Conservation (phyloP, 2,888 invertebrate species). For the Mythimna vitellina region DNA sequence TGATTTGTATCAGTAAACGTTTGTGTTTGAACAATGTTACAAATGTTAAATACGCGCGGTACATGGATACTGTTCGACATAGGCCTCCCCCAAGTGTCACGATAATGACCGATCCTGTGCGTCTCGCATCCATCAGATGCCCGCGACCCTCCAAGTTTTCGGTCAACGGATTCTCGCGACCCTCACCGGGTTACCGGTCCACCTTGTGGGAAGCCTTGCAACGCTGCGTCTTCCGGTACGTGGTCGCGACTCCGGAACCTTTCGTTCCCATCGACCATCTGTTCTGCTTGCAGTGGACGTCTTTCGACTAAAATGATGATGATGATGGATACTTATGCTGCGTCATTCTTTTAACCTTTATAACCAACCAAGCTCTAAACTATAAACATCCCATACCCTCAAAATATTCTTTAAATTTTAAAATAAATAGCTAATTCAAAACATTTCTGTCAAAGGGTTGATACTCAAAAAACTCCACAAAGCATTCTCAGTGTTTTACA, state of each 20-base stretch:
- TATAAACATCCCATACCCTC: not conserved
- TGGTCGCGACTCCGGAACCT: too few species aligned
- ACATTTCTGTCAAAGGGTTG: conserved; percentile 37
- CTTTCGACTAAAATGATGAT: too few species aligned
- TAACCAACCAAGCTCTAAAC: conserved; percentile 7
- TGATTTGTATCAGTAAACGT: not conserved
- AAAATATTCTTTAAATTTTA: conserved; percentile 10
- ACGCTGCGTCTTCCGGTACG: too few species aligned
- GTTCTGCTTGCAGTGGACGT: too few species aligned
- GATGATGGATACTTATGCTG: not conserved
- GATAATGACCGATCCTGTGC: too few species aligned
- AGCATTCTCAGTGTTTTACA: conserved; percentile 46
- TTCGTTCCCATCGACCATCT: too few species aligned
- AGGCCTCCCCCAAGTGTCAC: too few species aligned
- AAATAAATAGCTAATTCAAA: conserved; percentile 31
- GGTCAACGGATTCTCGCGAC: too few species aligned
- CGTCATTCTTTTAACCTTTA: not conserved
- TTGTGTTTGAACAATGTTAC: not conserved
- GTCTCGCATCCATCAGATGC: too few species aligned
- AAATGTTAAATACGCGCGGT: not conserved
- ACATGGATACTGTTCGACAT: not conserved
- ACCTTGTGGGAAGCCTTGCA: too few species aligned
- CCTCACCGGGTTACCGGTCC: too few species aligned
- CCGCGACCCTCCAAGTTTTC: too few species aligned
- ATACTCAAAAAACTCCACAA: conserved; percentile 43